Conservation (phyloP, 2,797 vertebrate genomes). For the Poecilia wingei region DNA sequence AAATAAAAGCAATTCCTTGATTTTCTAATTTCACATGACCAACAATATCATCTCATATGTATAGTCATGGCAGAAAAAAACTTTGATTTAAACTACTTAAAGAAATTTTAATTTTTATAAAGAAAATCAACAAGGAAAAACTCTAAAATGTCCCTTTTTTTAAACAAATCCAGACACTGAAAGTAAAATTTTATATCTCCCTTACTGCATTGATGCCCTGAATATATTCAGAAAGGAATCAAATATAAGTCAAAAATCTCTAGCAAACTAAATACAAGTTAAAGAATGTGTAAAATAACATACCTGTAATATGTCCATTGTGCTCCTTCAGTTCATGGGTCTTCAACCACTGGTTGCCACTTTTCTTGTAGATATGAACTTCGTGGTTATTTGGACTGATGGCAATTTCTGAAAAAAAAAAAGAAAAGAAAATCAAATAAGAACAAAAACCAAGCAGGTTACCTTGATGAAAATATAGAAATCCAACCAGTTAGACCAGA, state of each 20-base stretch:
- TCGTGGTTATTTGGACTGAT: slow-evolving; percentile 99
- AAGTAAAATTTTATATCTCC: neutral
- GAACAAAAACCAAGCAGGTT: neutral
- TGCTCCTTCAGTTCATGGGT: slow-evolving; percentile 97
- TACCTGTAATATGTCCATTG: slow-evolving; percentile 98
- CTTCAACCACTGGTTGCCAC: slow-evolving; percentile 95
- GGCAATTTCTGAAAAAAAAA: slow-evolving; percentile 88
- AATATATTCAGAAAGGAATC: neutral
- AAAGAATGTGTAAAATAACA: neutral
- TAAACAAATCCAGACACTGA: neutral
- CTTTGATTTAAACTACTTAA: neutral
- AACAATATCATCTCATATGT: neutral
- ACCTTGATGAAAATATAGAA: neutral
- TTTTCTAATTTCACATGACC: neutral
- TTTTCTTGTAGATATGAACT: slow-evolving; percentile 99
- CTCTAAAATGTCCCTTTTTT: neutral
- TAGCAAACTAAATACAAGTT: neutral
- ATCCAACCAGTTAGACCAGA: slow-evolving; percentile 40
- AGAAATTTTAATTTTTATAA: neutral
- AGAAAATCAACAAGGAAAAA: neutral
- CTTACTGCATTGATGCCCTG: neutral
- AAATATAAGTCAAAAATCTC: neutral
- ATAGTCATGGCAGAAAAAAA: neutral
- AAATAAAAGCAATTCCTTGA: neutral
- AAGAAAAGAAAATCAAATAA: neutral